Evolutionary conservation across 2,797 vertebrate species (phyloP).

Genomic region (Ptychobarbus kaznakovi): DNA sequence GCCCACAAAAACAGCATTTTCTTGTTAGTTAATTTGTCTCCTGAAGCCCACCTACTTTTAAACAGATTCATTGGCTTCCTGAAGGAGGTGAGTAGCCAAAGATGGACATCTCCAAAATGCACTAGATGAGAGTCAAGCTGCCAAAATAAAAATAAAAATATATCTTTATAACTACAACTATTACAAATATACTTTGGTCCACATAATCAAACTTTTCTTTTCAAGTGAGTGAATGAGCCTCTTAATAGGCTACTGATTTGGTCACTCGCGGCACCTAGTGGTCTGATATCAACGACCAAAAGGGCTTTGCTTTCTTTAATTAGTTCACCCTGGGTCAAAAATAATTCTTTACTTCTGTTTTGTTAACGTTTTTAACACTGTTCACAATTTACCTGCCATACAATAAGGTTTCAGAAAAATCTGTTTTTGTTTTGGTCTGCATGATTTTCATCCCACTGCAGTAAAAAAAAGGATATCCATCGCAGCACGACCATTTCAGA

Average conservation of each 20-base stretch:
- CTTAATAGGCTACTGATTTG: not conserved
- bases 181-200: not conserved
- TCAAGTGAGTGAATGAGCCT: not conserved
- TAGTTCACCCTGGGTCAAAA: not conserved
- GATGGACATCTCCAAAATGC: too few relatives aligned
- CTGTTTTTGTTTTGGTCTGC: too few relatives aligned
- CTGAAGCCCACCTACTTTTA: too few relatives aligned
- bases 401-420: too few relatives aligned
- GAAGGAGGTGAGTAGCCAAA: too few relatives aligned
- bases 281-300: not conserved
- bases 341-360: not conserved
- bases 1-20: too few relatives aligned
- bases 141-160: not conserved
- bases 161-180: not conserved
- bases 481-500: too few relatives aligned
- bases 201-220: not conserved
- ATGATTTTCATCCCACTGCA: too few relatives aligned
- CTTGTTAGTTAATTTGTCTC: too few relatives aligned
- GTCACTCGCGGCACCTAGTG: not conserved
- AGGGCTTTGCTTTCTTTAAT: not conserved
- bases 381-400: too few relatives aligned
- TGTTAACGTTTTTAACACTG: not conserved
- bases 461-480: too few relatives aligned
- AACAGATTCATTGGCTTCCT: too few relatives aligned
- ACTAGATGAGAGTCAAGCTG: not conserved